Evolutionary conservation across 2,113 vertebrate genomes (phyloP).

Genomic region (Abramis brama): DNA sequence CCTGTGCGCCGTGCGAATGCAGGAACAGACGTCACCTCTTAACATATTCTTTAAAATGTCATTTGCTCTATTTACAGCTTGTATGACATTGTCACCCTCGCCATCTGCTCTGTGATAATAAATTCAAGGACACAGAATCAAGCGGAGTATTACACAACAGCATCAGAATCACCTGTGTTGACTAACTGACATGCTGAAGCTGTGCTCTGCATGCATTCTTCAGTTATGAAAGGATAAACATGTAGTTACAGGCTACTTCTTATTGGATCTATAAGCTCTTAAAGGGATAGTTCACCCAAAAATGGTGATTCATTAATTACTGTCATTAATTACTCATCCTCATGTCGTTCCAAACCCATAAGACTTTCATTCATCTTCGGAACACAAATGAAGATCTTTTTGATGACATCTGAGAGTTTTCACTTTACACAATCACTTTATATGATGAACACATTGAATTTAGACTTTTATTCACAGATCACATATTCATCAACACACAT

Average conservation of each 20-base stretch:
- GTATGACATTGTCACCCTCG: conserved; percentile 47
- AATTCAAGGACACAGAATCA: conserved; percentile 42
- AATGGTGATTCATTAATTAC: too few relatives aligned
- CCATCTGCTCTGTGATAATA: conserved; percentile 55
- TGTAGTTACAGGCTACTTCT: background rate
- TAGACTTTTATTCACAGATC: too few relatives aligned
- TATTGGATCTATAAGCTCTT: background rate
- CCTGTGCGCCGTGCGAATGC: background rate
- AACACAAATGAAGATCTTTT: too few relatives aligned
- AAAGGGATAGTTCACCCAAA: background rate
- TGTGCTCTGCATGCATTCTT: background rate
- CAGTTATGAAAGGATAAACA: background rate
- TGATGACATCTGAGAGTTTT: too few relatives aligned
- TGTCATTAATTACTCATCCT: too few relatives aligned
- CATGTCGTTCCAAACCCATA: too few relatives aligned
- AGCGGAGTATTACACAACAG: background rate
- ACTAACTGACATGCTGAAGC: background rate
- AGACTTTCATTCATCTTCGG: too few relatives aligned
- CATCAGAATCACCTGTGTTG: conserved; percentile 5
- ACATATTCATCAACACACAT: too few relatives aligned
- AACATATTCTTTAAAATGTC: conserved; percentile 48
- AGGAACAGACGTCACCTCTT: conserved; percentile 11
- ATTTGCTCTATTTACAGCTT: conserved; percentile 50
- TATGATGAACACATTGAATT: too few relatives aligned
- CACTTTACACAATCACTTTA: too few relatives aligned